These are phyloP conservation scores for Stenchaetothrips biformis DNA, from an alignment of 2,888 invertebrate genomes.

Conservation along the genomic window DNA sequence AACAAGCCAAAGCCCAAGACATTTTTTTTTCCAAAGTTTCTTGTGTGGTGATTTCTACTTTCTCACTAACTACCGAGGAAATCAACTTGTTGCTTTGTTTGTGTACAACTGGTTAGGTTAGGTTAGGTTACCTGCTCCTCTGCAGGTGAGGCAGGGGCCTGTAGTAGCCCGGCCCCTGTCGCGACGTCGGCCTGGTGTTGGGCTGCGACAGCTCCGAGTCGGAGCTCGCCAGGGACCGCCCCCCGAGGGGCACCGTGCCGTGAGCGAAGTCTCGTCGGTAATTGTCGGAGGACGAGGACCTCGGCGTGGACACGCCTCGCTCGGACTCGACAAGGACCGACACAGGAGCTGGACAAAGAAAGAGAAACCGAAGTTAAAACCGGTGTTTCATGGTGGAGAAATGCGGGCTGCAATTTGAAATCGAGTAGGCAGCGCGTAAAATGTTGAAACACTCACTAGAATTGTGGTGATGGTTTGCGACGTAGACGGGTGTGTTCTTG, in stretches of 20 bases:
- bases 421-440: neutral
- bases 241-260: conserved; percentile 49
- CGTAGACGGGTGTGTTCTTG: conserved; percentile 45
- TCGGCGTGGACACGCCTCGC: conserved; percentile 40
- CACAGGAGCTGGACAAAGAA: conserved; percentile 10
- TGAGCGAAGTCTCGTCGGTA: conserved; percentile 70
- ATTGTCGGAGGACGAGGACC: conserved; percentile 53
- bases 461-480: conserved; percentile 30
- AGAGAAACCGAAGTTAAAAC: neutral
- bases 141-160: neutral
- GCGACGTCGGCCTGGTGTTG: conserved; percentile 45
- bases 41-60: neutral
- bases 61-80: neutral
- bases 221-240: conserved; percentile 51
- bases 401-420: neutral
- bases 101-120: too few relatives aligned
- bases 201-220: conserved; percentile 52
- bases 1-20: neutral
- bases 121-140: conserved; percentile 13
- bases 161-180: conserved; percentile 38
- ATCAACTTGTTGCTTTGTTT: too few relatives aligned
- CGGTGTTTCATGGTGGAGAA: neutral
- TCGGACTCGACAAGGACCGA: neutral
- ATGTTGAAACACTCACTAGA: neutral
- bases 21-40: neutral